These are phyloP conservation scores for Cheilosia vernalis DNA, from an alignment of 2,888 invertebrate species.

Conservation along the genomic window DNA sequence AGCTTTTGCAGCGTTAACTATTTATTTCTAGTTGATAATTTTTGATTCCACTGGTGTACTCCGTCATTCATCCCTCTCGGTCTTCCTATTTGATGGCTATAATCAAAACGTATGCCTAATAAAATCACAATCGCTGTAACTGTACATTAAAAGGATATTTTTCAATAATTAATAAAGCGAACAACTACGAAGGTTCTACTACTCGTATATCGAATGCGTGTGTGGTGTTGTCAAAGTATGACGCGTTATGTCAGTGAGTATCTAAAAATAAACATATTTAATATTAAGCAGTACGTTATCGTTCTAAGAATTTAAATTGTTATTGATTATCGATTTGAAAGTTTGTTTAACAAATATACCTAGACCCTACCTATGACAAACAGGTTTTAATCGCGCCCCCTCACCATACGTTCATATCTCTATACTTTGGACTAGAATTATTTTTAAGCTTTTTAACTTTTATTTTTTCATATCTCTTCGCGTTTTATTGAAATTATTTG, in stretches of 20 bases:
- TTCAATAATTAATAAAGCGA: no score
- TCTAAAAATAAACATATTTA: slow-evolving; percentile 2
- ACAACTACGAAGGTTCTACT: background rate
- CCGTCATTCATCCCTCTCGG: no score
- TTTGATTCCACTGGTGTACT: no score
- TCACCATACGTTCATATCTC: no score
- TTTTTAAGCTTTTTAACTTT: background rate
- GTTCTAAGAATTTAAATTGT: slow-evolving; percentile 1
- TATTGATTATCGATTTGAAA: background rate
- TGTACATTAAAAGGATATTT: no score
- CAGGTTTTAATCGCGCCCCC: background rate
- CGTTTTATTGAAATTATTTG: slow-evolving; percentile 21
- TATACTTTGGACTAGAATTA: background rate
- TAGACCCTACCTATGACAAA: background rate
- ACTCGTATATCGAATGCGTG: background rate
- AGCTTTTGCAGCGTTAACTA: no score
- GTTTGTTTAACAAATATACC: background rate
- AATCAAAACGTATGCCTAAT: no score
- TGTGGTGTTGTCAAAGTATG: background rate
- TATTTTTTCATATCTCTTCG: background rate
- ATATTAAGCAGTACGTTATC: slow-evolving; percentile 6
- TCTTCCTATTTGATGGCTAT: no score
- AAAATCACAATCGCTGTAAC: no score
- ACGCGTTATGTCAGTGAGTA: background rate
- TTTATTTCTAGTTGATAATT: no score